Conservation (phyloP, 2,797 vertebrate genomes). For the Molothrus ater region DNA sequence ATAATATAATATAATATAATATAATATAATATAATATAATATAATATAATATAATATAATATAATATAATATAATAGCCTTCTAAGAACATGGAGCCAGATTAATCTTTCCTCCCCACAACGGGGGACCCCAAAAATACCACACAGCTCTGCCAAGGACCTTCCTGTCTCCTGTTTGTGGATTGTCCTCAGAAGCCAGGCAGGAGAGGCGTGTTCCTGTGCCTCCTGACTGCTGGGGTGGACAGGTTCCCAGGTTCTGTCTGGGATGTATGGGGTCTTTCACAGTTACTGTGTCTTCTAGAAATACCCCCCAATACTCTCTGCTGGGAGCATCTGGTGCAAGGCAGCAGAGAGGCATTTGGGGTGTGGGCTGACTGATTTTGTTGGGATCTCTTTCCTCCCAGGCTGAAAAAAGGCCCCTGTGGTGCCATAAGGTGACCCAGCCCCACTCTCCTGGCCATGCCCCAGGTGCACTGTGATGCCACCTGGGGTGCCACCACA, state of each 20-base stretch:
- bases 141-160: not conserved
- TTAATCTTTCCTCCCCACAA: no score
- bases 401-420: no score
- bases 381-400: rapidly evolving
- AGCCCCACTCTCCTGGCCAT: no score
- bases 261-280: not conserved
- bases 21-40: no score
- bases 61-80: no score
- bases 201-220: not conserved
- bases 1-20: no score
- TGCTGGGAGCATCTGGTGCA: not conserved
- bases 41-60: no score
- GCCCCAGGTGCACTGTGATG: no score
- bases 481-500: no score
- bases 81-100: no score
- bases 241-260: not conserved
- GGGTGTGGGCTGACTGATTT: not conserved
- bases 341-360: not conserved
- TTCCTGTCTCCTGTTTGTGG: not conserved
- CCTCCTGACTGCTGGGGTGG: not conserved
- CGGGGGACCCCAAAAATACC: no score
- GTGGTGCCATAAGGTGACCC: no score
- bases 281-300: not conserved
- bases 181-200: not conserved
- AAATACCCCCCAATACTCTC: not conserved